phyloP scores from a whole-genome alignment of 2,888 invertebrate genomes.

The Eristalinus aeneus region DNA sequence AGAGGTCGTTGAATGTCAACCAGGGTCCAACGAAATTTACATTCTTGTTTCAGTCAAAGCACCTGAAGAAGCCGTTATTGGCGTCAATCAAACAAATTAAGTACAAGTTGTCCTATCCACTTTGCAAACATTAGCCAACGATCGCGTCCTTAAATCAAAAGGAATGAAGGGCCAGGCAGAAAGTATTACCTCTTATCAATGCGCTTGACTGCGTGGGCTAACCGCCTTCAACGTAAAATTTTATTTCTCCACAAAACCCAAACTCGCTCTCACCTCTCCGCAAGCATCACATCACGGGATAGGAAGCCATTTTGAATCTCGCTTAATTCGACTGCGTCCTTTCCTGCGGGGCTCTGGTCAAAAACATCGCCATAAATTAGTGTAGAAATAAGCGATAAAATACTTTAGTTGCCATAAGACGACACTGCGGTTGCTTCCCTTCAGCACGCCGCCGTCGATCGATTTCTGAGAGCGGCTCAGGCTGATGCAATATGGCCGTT shows the following conservation, averaged over 20 bases:
- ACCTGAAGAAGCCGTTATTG: neutral
- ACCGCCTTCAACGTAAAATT: neutral
- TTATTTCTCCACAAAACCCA: neutral
- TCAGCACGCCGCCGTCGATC: neutral
- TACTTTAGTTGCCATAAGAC: neutral
- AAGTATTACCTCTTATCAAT: neutral
- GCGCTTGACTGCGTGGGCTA: neutral
- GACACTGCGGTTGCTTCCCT: neutral
- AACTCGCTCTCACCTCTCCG: neutral
- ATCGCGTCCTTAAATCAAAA: neutral
- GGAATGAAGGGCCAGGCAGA: neutral
- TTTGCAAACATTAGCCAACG: no score
- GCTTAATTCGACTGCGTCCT: neutral
- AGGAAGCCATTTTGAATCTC: neutral
- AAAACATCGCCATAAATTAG: neutral
- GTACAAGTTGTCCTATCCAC: neutral
- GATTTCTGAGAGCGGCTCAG: slow-evolving; percentile 72
- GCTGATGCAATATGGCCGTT: slow-evolving; percentile 78
- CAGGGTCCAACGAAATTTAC: neutral
- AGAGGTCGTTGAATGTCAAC: neutral
- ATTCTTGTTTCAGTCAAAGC: neutral
- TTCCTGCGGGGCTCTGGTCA: neutral
- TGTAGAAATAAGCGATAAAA: neutral
- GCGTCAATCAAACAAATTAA: neutral
- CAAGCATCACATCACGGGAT: neutral